Conservation (phyloP, 2,113 vertebrate species). For the Gambusia holbrooki region DNA sequence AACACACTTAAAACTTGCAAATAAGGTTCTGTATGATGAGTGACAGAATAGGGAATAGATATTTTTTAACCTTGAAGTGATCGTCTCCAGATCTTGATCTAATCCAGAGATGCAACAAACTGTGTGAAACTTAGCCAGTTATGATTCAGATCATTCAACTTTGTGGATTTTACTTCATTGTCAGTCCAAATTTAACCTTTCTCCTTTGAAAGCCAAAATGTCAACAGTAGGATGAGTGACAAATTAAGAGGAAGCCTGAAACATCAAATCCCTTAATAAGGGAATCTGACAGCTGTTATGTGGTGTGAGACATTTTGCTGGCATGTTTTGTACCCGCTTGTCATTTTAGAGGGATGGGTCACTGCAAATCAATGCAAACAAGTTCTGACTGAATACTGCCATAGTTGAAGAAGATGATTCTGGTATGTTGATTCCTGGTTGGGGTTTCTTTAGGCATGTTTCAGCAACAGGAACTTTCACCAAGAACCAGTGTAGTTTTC, state of each 20-base stretch:
- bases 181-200: background rate
- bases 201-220: constrained; percentile 9
- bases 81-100: background rate
- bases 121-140: background rate
- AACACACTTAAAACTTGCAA: background rate
- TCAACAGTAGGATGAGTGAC: background rate
- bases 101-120: background rate
- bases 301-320: background rate
- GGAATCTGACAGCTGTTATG: background rate
- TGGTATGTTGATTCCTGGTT: background rate
- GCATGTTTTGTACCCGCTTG: background rate
- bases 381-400: constrained; percentile 4
- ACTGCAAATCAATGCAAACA: background rate
- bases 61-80: background rate
- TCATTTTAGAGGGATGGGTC: background rate
- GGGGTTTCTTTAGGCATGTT: background rate
- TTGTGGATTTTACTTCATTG: background rate
- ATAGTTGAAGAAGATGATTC: background rate
- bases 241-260: background rate
- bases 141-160: background rate
- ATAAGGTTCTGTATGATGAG: too few species aligned
- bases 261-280: too few species aligned
- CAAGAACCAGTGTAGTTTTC: background rate
- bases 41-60: background rate
- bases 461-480: background rate